Evolutionary conservation across 2,113 vertebrate genomes (phyloP), one percentile per base, ranked within the genome.

Genomic region (Baryphthengus martii): DNA sequence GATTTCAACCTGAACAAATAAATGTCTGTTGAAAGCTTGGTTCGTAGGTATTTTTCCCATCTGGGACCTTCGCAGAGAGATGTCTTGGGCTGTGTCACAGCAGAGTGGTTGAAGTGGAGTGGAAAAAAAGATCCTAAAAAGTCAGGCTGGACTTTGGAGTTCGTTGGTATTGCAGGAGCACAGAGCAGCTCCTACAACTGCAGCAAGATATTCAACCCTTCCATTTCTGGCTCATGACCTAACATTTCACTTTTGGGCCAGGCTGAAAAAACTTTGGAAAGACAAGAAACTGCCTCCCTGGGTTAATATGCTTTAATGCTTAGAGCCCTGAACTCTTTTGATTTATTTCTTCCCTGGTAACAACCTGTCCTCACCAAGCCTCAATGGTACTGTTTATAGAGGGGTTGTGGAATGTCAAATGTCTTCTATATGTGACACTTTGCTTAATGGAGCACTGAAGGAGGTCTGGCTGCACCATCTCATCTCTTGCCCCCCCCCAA

Each of bases 1-100:
- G 79, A 59, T 29, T 66, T 76, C 77, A 67, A 39, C 67, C 24
- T 91, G 50, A 81, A 71, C 72, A 58, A 95, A 91, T 94, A 94
- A 95, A 95, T 47, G 67, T 89, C 84, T 89, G n/a, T 10, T 70
- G 80, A 39, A 89, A 95, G 55, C 40, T 61, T 52, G 40, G 26
- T 35, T 72, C 0, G 1, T 1, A 11, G 42, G 4, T 44, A 12
- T 52, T 63, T 42, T 26, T 37, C 53, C 49, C 7, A 2, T 13
- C 49, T 15, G 52, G 70, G 25, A 55, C 7, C n/a, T 53, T 31
- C 44, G 7, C 4, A n/a, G 80, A 33, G 85, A 77, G 29, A 2
- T n/a, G 44, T 33, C 29, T 72, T 29, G 18, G 67, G 71, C 20
- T 72, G 77, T 17, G 44, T 13, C 39, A 35, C 33, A 61, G 39